These are phyloP conservation scores for Mastigias papua DNA, from an alignment of 30 jellyfish, hydroid and myxozoan species.

Conservation along the genomic window DNA sequence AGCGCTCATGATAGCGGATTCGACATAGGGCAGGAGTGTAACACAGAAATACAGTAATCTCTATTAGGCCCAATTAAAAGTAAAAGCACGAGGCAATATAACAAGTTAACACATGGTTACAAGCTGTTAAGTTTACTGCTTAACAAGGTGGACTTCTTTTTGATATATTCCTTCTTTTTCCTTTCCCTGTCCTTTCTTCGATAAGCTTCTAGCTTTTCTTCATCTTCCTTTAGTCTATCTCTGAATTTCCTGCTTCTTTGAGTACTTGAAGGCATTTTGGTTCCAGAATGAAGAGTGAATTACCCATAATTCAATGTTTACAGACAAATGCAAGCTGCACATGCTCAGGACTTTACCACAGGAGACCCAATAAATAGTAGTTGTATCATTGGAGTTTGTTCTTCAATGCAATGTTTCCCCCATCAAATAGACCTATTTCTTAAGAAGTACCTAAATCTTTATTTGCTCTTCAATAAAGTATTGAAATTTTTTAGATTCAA, in stretches of 20 bases:
- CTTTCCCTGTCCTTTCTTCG: not conserved
- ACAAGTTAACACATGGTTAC: too few species aligned
- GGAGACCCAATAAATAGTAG: not conserved
- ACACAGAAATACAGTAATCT: too few species aligned
- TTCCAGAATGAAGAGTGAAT: not conserved
- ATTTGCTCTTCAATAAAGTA: too few species aligned
- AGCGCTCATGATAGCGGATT: too few species aligned
- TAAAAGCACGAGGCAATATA: too few species aligned
- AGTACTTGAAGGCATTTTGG: not conserved
- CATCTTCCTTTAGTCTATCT: not conserved
- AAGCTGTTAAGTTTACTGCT: too few species aligned
- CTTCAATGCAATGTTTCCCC: too few species aligned
- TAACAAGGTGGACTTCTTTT: not conserved
- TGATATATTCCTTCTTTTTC: not conserved
- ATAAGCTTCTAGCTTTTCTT: not conserved
- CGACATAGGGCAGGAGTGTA: too few species aligned
- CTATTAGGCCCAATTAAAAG: too few species aligned
- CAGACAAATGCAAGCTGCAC: not conserved
- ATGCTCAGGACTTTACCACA: not conserved
- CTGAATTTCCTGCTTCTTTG: not conserved
- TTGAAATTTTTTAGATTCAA: not conserved
- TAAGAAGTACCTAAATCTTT: too few species aligned
- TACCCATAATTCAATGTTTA: not conserved
- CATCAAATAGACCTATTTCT: too few species aligned
- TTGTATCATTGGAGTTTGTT: not conserved